Conservation (phyloP, 2,113 vertebrate species). For the Amblyornis subalaris region DNA sequence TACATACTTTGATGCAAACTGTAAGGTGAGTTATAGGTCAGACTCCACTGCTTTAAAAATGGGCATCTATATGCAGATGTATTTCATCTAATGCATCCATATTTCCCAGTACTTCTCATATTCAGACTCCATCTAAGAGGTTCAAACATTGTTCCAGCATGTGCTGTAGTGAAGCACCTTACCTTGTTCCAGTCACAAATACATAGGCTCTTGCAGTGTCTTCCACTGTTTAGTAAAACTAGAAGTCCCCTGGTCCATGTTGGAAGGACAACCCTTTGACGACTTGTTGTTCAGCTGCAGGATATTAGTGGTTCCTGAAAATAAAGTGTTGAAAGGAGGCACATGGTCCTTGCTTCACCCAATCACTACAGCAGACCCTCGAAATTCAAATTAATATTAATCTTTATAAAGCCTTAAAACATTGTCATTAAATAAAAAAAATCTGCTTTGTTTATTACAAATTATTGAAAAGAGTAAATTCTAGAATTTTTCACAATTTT, state of each 20-base stretch:
- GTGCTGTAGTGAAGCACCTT: background rate
- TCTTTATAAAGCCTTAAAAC: background rate
- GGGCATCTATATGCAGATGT: background rate
- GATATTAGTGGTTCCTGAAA: background rate
- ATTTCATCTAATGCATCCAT: background rate
- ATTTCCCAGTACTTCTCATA: background rate
- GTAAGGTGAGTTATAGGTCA: background rate
- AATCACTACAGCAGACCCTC: background rate
- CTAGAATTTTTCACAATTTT: background rate
- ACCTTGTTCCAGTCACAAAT: background rate
- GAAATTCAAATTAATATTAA: background rate
- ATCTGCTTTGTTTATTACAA: background rate
- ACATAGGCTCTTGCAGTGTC: background rate
- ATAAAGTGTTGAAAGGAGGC: background rate
- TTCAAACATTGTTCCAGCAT: background rate
- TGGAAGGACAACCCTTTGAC: background rate
- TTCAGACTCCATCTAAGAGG: background rate
- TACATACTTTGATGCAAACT: background rate
- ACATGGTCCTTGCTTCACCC: background rate
- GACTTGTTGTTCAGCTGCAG: background rate
- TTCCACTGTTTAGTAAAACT: background rate
- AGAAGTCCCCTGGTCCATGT: background rate
- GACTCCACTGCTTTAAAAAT: background rate
- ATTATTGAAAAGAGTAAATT: background rate
- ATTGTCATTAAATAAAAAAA: background rate